Base-by-base conservation (phyloP, 2,888 invertebrate species). In the Cistogaster globosa region DNA sequence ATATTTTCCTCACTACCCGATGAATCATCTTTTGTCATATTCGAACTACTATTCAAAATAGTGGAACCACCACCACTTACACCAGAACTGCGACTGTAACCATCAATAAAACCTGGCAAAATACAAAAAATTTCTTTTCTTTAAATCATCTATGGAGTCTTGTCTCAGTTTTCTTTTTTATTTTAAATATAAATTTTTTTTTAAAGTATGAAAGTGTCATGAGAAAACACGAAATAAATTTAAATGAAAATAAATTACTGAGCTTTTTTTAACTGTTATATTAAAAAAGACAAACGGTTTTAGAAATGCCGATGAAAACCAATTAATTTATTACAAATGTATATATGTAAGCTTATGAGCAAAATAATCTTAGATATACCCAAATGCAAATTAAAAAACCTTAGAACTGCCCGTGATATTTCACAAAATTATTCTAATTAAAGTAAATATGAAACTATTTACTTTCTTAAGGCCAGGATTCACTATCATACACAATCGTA, bases 1-100 rank as follows among this genome's bases (percentile, higher is more conserved):
- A 90, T 89, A 65, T 87, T 85, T 77, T 92, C 92, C 71, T 91
- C 92, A 86, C 91, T 91, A 72, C 90, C 89, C 32, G 91, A 91
- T 69, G 91, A 91, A 88, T 92, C 92, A 81, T 91, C 92, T 22
- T 90, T 90, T 62, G 88, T 84, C 26, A 88, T 87, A 79, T 88
- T 88, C 26, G 89, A 86, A 75, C 87, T 88, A 79, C 88, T 89
- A 78, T 88, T 89, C 74, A 88, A 87, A 32, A 88, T 86, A 48
- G 78, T 88, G 72, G 89, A 88, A 71, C 87, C 26, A 26, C 87
- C 26, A 26, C 26, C 87, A 76, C 84, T 85, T 62, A 86, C 65
- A 67, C 87, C 86, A 51, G 88, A 88, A 86, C 87, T 89, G 65
- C 90, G 89, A 86, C 88, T 90, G 83, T 89, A 90, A 87, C 86